Evolutionary conservation across 2,797 vertebrate genomes (phyloP).

Genomic region (Gadopsis bispinosus): DNA sequence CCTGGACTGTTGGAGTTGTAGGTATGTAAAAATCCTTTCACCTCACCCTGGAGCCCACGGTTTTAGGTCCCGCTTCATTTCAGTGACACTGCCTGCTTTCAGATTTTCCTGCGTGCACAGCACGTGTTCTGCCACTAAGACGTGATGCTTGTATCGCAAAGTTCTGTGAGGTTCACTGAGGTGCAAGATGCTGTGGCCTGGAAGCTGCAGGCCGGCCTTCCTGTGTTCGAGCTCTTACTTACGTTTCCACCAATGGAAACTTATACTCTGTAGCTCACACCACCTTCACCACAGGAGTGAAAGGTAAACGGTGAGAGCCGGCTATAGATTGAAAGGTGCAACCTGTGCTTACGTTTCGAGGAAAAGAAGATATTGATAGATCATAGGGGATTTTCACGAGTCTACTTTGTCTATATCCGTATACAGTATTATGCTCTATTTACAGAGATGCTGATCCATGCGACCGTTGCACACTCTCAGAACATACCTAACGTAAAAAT

Average conservation of each 20-base stretch:
- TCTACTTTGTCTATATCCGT: neutral
- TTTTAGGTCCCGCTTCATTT: neutral
- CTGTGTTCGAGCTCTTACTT: constrained; percentile 39
- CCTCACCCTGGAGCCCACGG: neutral
- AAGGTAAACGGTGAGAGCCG: neutral
- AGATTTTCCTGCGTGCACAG: neutral
- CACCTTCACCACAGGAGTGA: constrained; percentile 50
- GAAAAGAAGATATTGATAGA: constrained; percentile 40
- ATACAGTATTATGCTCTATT: neutral
- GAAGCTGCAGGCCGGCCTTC: constrained; percentile 19
- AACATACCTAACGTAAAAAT: neutral
- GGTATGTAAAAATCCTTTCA: constrained; percentile 10
- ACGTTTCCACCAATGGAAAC: constrained; percentile 73
- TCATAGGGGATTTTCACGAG: neutral
- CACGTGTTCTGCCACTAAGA: neutral
- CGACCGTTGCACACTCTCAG: neutral
- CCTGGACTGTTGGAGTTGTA: neutral
- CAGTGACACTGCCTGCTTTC: neutral
- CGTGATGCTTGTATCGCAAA: neutral
- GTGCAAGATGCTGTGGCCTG: constrained; percentile 9
- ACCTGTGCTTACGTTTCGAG: neutral
- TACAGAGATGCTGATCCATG: neutral
- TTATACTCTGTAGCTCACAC: constrained; percentile 10
- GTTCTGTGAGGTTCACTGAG: neutral
- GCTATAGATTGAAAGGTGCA: neutral